Evolutionary conservation across 2,797 vertebrate species (phyloP).

Genomic region (Poeciliopsis infans): DNA sequence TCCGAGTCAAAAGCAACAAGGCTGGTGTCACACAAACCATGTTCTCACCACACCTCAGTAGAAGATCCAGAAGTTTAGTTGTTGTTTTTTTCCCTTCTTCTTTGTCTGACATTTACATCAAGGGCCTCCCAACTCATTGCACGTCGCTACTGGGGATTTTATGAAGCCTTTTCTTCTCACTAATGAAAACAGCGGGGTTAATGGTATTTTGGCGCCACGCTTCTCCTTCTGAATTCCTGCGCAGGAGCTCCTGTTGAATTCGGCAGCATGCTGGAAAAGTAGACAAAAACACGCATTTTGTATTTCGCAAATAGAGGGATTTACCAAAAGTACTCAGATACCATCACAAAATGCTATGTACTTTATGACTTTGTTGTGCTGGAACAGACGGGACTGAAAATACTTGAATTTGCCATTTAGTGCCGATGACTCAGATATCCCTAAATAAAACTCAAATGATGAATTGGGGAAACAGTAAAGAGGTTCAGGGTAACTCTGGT

Average conservation of each 20-base stretch:
- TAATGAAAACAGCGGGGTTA: slow-evolving; percentile 76
- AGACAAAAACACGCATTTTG: neutral
- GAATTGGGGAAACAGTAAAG: neutral
- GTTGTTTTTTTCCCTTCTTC: neutral
- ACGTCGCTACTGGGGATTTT: slow-evolving; percentile 53
- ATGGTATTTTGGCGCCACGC: slow-evolving; percentile 51
- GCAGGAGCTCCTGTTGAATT: slow-evolving; percentile 26
- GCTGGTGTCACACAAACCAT: slow-evolving; percentile 42
- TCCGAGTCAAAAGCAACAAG: slow-evolving; percentile 71
- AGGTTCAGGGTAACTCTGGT: neutral
- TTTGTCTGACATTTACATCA: slow-evolving; percentile 66
- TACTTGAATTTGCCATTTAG: neutral
- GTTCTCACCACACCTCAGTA: slow-evolving; percentile 35
- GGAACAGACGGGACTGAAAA: neutral
- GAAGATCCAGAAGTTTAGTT: slow-evolving; percentile 24
- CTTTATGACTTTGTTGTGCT: neutral
- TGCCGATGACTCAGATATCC: neutral
- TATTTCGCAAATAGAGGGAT: neutral
- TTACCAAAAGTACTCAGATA: neutral
- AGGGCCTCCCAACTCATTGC: slow-evolving; percentile 52
- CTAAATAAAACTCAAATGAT: neutral
- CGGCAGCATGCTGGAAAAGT: slow-evolving; percentile 22
- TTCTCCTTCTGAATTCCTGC: slow-evolving; percentile 56
- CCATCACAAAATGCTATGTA: neutral
- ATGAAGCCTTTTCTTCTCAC: slow-evolving; percentile 64